phyloP scores from a whole-genome alignment of 2,888 invertebrate species.

The Palloptera scutellata region DNA sequence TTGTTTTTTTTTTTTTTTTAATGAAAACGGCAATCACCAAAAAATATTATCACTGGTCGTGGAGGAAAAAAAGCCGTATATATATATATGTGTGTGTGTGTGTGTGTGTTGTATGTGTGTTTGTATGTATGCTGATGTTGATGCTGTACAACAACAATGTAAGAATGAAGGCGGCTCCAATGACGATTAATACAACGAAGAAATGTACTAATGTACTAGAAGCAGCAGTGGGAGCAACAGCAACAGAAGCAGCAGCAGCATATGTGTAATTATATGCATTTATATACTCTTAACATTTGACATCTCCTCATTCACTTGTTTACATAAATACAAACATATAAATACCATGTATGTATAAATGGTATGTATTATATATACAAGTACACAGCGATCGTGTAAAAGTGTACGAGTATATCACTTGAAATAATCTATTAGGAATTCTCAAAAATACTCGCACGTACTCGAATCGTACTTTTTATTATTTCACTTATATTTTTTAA shows the following conservation, averaged over 20 bases:
- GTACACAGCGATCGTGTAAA: not conserved
- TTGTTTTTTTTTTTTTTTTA: too few species aligned
- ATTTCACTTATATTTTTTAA: slow-evolving; percentile 13
- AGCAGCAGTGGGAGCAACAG: not conserved
- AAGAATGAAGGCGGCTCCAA: not conserved
- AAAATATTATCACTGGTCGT: too few species aligned
- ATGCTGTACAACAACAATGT: not conserved
- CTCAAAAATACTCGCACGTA: slow-evolving; percentile 25
- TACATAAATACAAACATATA: too few species aligned
- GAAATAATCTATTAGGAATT: slow-evolving; percentile 46
- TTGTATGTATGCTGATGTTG: slow-evolving; percentile 5
- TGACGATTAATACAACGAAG: not conserved
- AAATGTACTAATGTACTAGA: too few species aligned
- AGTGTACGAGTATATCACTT: slow-evolving; percentile 41
- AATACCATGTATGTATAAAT: too few species aligned
- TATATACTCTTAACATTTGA: slow-evolving; percentile 43
- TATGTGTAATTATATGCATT: slow-evolving; percentile 16
- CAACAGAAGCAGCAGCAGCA: not conserved
- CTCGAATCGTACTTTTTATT: slow-evolving; percentile 23
- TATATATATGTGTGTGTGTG: not conserved
- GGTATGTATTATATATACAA: not conserved
- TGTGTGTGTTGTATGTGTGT: too few species aligned
- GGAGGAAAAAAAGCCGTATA: not conserved
- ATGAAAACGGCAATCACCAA: too few species aligned
- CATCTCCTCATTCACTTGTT: slow-evolving; percentile 27